These are phyloP conservation scores for Nylanderia fulva DNA, from an alignment of 1,140 invertebrate species.

Conservation along the genomic window DNA sequence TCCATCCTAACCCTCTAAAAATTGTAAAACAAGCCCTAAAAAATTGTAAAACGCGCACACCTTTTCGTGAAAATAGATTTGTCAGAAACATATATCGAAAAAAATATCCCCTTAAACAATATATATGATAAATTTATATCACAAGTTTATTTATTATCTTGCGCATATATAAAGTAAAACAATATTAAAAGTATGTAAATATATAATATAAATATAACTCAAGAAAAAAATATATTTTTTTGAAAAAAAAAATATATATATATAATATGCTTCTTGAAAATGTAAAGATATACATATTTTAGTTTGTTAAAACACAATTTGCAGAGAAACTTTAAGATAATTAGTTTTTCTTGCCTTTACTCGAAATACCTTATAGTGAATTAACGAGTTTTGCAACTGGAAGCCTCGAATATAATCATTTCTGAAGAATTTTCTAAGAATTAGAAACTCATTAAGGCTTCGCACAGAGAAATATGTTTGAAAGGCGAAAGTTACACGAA, in stretches of 20 bases:
- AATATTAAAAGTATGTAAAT: no score
- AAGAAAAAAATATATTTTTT: no score
- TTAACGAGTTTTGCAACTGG: conserved; percentile 48
- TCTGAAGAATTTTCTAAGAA: conserved; percentile 36
- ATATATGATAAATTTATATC: conserved; percentile 26
- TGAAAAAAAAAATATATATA: no score
- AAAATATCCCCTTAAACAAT: background rate
- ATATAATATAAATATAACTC: no score
- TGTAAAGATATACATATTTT: background rate
- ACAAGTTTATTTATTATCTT: background rate
- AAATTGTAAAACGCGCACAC: conserved; percentile 27
- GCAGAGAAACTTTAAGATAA: background rate
- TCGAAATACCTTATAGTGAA: conserved; percentile 28
- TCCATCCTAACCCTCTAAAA: background rate
- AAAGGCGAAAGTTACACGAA: conserved; percentile 11
- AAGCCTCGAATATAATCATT: conserved; percentile 48
- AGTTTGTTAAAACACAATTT: background rate
- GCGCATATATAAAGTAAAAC: background rate
- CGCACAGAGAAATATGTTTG: conserved; percentile 13
- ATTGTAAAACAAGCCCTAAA: conserved; percentile 30
- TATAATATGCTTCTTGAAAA: background rate
- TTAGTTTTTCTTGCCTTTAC: conserved; percentile 16
- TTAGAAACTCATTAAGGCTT: conserved; percentile 42
- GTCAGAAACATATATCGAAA: conserved; percentile 10
- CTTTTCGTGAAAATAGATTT: conserved; percentile 1